phyloP scores from a whole-genome alignment of 2,797 vertebrate species.

The Rhyacichthys aspro region DNA sequence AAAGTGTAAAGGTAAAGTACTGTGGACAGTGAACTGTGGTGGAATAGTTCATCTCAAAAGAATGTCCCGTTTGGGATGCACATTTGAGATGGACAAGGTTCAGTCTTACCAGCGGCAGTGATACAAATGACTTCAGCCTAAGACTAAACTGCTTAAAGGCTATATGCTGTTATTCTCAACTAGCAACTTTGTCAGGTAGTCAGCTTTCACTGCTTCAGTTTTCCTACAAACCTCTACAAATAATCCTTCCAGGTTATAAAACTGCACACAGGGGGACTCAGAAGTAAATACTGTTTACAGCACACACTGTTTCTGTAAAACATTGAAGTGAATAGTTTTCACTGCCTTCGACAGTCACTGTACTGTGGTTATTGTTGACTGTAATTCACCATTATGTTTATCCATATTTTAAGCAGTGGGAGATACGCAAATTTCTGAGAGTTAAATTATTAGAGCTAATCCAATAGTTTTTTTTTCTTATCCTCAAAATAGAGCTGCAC shows the following conservation, averaged over 20 bases:
- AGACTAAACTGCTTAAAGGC: conserved; percentile 57
- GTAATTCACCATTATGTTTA: conserved; percentile 6
- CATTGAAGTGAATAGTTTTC: conserved; percentile 45
- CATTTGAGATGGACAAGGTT: conserved; percentile 41
- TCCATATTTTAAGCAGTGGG: conserved; percentile 10
- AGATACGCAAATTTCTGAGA: conserved; percentile 9
- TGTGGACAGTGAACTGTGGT: conserved; percentile 52
- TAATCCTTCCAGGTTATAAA: conserved; percentile 10
- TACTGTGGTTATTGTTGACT: conserved; percentile 39
- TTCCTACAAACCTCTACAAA: conserved; percentile 54
- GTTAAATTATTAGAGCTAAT: conserved; percentile 25
- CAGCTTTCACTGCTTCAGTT: conserved; percentile 57
- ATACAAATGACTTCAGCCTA: conserved; percentile 55
- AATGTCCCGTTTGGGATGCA: conserved; percentile 53
- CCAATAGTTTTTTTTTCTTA: conserved; percentile 37
- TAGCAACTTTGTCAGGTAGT: conserved; percentile 71
- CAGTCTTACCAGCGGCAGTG: conserved; percentile 52
- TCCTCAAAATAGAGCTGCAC: conserved; percentile 50
- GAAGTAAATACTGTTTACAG: conserved; percentile 30
- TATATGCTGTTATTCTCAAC: conserved; percentile 69
- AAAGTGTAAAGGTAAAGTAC: conserved; percentile 52
- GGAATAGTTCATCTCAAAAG: conserved; percentile 62
- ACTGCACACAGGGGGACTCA: neutral
- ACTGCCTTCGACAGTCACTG: conserved; percentile 55
- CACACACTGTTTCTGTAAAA: conserved; percentile 35